Percentiles rank a stretch among this genome's conserved stretches.
phyloP scores from a whole-genome alignment of 2,888 invertebrate genomes.

The Pterostichus madidus region DNA sequence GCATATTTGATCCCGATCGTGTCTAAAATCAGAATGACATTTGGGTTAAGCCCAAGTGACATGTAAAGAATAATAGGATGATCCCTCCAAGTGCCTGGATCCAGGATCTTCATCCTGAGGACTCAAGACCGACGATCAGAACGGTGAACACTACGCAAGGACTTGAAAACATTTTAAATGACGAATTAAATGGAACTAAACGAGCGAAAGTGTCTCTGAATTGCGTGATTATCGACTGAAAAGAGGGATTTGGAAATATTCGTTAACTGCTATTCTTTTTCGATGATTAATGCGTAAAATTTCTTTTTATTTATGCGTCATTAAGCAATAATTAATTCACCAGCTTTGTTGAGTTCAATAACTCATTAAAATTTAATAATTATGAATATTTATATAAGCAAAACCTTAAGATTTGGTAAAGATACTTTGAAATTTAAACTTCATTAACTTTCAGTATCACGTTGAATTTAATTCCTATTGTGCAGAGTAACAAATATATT shows the following conservation, averaged over 20 bases:
- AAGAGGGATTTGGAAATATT: slow-evolving; percentile 33
- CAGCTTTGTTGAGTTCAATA: not conserved
- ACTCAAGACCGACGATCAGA: slow-evolving; percentile 1
- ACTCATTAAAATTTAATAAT: not conserved
- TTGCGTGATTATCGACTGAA: slow-evolving; percentile 37
- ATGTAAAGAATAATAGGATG: slow-evolving; percentile 44
- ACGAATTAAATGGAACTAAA: slow-evolving; percentile 26
- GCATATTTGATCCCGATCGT: slow-evolving; percentile 33
- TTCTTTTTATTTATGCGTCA: not conserved
- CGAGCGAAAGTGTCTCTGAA: not conserved
- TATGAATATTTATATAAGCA: not conserved
- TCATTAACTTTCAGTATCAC: too few species aligned
- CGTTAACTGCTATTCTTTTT: slow-evolving; percentile 35
- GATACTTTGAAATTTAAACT: too few species aligned
- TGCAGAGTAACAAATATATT: too few species aligned
- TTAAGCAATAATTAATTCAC: not conserved
- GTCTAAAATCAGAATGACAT: slow-evolving; percentile 23
- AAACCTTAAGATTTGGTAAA: too few species aligned
- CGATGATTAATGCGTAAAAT: slow-evolving; percentile 18
- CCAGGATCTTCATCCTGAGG: not conserved
- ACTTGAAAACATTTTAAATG: slow-evolving; percentile 9
- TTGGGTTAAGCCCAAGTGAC: slow-evolving; percentile 41
- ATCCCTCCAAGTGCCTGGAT: slow-evolving; percentile 5
- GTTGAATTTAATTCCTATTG: too few species aligned
- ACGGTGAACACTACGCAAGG: not conserved